Percentiles rank a stretch among this genome's conserved stretches.
phyloP scores from a whole-genome alignment of 2,113 vertebrate species.

The Callipepla californica region DNA sequence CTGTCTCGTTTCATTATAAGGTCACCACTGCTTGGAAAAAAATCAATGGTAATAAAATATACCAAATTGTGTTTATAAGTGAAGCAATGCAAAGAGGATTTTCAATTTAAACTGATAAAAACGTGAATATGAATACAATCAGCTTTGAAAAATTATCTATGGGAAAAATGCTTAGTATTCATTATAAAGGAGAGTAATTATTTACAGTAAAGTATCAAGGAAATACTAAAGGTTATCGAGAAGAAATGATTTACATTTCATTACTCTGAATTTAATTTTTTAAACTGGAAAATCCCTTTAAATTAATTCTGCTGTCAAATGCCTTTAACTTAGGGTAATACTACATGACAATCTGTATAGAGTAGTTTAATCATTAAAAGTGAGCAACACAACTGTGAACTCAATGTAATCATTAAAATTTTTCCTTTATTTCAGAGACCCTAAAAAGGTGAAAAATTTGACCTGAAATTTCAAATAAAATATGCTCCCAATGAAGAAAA shows the following conservation, averaged over 20 bases:
- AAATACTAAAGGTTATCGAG: background rate
- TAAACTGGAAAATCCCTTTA: background rate
- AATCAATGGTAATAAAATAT: background rate
- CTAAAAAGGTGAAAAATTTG: background rate
- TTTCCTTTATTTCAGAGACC: background rate
- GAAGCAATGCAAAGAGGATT: background rate
- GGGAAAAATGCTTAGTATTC: background rate
- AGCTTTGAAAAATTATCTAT: background rate
- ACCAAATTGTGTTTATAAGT: background rate
- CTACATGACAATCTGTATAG: background rate
- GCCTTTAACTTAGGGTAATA: background rate
- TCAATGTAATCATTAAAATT: background rate
- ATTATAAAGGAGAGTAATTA: background rate
- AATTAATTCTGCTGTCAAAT: background rate
- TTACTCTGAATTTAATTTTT: background rate
- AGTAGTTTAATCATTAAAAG: slow-evolving; percentile 4
- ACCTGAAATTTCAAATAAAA: background rate
- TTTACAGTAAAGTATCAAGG: background rate
- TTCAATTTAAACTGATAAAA: background rate
- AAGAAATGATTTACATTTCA: background rate
- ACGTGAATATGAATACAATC: background rate
- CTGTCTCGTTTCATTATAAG: background rate
- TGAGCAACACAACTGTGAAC: background rate
- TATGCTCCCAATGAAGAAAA: background rate
- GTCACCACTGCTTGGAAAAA: background rate